Conservation (phyloP, 2,888 invertebrate genomes). For the Pheosia tremula region DNA sequence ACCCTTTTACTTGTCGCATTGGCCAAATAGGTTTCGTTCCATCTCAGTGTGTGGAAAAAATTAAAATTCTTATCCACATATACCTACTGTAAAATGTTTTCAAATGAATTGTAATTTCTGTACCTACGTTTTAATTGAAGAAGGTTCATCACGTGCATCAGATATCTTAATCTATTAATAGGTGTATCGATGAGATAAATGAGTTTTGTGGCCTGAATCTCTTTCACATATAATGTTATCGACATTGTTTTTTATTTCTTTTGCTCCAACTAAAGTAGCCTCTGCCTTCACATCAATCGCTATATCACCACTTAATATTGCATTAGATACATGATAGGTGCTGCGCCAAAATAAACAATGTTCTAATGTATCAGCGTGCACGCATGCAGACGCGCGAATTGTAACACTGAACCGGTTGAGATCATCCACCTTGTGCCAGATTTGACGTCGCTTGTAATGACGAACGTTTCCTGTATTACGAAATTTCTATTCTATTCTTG, state of each 20-base stretch:
- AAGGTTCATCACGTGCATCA: too few relatives aligned
- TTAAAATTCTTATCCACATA: too few relatives aligned
- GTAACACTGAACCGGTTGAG: slow-evolving; percentile 63
- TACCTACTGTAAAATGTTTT: too few relatives aligned
- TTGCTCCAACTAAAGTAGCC: slow-evolving; percentile 4
- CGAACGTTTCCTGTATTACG: slow-evolving; percentile 51
- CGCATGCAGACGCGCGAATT: slow-evolving; percentile 27
- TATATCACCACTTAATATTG: slow-evolving; percentile 31
- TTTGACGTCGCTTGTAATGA: slow-evolving; percentile 39
- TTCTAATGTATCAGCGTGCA: slow-evolving; percentile 50
- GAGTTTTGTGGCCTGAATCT: too few relatives aligned
- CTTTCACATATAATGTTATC: too few relatives aligned
- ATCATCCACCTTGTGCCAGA: slow-evolving; percentile 68
- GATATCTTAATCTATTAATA: too few relatives aligned
- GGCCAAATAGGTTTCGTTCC: background rate
- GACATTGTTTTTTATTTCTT: too few relatives aligned
- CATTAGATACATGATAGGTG: slow-evolving; percentile 26
- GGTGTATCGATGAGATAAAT: too few relatives aligned
- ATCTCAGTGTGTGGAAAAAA: too few relatives aligned
- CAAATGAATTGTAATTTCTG: too few relatives aligned
- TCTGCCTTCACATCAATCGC: slow-evolving; percentile 13
- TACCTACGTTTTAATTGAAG: too few relatives aligned
- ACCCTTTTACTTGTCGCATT: background rate
- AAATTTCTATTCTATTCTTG: slow-evolving; percentile 39
- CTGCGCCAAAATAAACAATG: slow-evolving; percentile 63